Percentiles rank a stretch among this genome's conserved stretches.
These are phyloP conservation scores for Rhopalosiphum nymphaeae DNA, from an alignment of 2,888 invertebrate species.

Conservation along the genomic window DNA sequence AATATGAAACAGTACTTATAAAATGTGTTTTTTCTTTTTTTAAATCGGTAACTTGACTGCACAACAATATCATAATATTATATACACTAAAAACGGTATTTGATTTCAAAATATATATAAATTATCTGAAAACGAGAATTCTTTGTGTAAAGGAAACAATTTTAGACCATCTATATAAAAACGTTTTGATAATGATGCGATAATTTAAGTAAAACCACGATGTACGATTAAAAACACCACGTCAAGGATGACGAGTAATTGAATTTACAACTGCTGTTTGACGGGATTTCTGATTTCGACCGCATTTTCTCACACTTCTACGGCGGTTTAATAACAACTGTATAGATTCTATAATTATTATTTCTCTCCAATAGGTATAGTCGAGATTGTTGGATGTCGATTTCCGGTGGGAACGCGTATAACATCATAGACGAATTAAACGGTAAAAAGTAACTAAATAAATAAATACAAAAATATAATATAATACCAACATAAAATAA, in stretches of 20 bases:
- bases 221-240: slow-evolving; percentile 49
- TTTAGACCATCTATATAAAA: neutral
- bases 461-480: neutral
- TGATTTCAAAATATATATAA: neutral
- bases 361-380: slow-evolving; percentile 12
- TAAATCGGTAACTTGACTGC: too few species aligned
- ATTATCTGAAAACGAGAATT: neutral
- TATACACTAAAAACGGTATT: neutral
- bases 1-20: neutral
- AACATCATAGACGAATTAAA: slow-evolving; percentile 13
- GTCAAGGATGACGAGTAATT: slow-evolving; percentile 56
- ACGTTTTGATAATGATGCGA: slow-evolving; percentile 5
- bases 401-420: slow-evolving; percentile 51
- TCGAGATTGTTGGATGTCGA: neutral
- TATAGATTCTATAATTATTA: slow-evolving; percentile 44
- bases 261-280: slow-evolving; percentile 44
- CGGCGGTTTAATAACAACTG: slow-evolving; percentile 20
- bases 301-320: slow-evolving; percentile 58
- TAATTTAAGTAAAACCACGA: slow-evolving; percentile 11
- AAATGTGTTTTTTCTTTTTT: neutral
- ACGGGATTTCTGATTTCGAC: slow-evolving; percentile 54
- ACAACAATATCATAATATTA: neutral
- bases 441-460: neutral
- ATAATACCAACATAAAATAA: neutral
- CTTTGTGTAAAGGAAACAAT: neutral